phyloP scores from a whole-genome alignment of 2,888 invertebrate genomes.

The Danaus chrysippus region DNA sequence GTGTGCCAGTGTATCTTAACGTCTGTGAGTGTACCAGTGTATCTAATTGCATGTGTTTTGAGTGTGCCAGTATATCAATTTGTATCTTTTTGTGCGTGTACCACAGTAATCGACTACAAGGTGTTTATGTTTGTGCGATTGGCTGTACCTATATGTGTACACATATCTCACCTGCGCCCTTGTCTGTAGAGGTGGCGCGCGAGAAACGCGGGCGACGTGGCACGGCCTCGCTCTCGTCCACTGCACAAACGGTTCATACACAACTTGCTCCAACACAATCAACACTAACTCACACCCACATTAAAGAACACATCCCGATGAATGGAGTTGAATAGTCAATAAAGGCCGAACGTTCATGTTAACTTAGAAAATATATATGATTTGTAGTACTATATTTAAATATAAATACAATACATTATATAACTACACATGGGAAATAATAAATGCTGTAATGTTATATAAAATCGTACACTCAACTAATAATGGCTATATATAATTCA shows the following conservation, averaged over 20 bases:
- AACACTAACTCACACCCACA: constrained; percentile 12
- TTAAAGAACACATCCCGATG: not conserved
- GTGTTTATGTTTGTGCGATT: constrained; percentile 3
- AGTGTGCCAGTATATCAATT: not conserved
- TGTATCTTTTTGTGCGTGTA: not conserved
- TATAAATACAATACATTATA: constrained; percentile 31
- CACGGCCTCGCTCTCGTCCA: constrained; percentile 54
- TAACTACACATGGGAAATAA: constrained; percentile 20
- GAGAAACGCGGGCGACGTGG: constrained; percentile 76
- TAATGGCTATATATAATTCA: not conserved
- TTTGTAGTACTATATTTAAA: constrained; percentile 32
- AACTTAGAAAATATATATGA: constrained; percentile 60
- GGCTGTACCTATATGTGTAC: constrained; percentile 6
- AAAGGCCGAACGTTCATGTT: constrained; percentile 45
- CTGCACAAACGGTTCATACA: constrained; percentile 41
- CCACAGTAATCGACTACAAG: constrained; percentile 7
- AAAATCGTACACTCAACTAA: not conserved
- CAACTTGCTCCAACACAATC: constrained; percentile 32
- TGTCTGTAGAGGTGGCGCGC: constrained; percentile 74
- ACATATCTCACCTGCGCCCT: constrained; percentile 64
- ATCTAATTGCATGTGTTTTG: not conserved
- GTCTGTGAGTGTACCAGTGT: not conserved
- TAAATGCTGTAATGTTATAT: constrained; percentile 15
- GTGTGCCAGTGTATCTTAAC: not conserved
- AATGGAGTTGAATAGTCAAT: constrained; percentile 37